Evolutionary conservation across 2,888 invertebrate genomes (phyloP), one percentile per base, ranked within the genome.

Genomic region (Cactoblastis cactorum): DNA sequence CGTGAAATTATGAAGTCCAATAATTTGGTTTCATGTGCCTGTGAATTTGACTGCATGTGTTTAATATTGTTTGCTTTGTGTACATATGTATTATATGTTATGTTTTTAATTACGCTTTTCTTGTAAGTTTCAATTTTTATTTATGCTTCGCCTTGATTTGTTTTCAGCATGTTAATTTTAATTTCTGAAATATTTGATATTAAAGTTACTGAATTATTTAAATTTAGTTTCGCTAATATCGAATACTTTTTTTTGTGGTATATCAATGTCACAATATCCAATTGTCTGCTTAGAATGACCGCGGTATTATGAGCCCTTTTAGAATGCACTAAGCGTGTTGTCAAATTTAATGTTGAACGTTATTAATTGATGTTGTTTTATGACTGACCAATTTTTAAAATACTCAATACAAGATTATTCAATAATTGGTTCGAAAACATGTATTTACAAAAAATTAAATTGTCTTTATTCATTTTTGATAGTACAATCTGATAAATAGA

Each of bases 31-130:
- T 50, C 55, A 32, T 54, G 52, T 48, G 53, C 53, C 51, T 55
- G 57, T 50, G 50, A 43, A 52, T 41, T 19, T 53, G 51, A 55
- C 50, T 51, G 52, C 55, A 53, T 53, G 62, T 65, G 50, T 56
- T 55, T 57, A 38, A 48, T 48, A 47, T 19, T 57, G 50, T 54
- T 49, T 49, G 60, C 59, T 61, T 62, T 59, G 34, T 28, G 33
- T 47, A 22, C 14, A 38, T 37, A 39, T 43, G 47, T 47, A 14
- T 37, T 32, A 41, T 34, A 12, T 37, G 50, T 53, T 46, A 45
- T 38, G 41, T 48, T 46, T 47, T 6, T 28, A 28, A 51, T 49
- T 47, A 52, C 17, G 53, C 43, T 15, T 43, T 43, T 28, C n/a
- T n/a, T n/a, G n/a, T 28, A 28, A 32, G 32, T 43, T 28, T 28